These are phyloP conservation scores for Siderastrea radians DNA, from an alignment of 92 coral and sea anemone genomes.

Conservation along the genomic window DNA sequence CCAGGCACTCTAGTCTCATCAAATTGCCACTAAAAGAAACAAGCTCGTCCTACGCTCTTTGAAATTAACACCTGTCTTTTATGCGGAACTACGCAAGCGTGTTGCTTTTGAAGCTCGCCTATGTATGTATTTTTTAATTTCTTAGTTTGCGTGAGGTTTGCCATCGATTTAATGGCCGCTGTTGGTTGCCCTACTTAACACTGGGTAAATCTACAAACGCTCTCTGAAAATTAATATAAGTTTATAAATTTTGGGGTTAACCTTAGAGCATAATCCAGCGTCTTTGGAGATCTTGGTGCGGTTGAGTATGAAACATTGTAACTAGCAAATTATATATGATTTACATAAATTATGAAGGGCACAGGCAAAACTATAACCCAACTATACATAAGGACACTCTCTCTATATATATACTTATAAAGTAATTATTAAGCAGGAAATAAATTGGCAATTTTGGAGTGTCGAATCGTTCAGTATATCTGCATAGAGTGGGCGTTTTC, in stretches of 20 bases:
- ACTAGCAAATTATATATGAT: slow-evolving; percentile 6
- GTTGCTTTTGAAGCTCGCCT: no score
- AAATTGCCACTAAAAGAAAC: background rate
- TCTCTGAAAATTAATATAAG: background rate
- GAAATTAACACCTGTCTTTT: slow-evolving; percentile 21
- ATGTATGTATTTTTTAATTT: background rate
- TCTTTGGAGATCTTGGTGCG: background rate
- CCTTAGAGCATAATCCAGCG: slow-evolving; percentile 8
- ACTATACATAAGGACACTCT: background rate
- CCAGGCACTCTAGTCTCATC: slow-evolving; percentile 13
- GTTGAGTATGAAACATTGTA: background rate
- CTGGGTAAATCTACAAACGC: background rate
- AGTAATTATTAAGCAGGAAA: background rate
- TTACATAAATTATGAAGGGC: slow-evolving; percentile 39
- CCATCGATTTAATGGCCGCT: background rate
- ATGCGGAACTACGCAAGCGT: slow-evolving; percentile 1
- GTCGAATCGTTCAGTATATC: background rate
- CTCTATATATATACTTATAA: background rate
- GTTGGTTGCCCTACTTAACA: background rate
- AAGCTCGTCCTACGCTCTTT: background rate
- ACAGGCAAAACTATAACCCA: slow-evolving; percentile 25
- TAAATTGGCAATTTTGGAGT: background rate
- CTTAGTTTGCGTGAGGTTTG: slow-evolving; percentile 23
- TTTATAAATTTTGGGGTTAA: slow-evolving; percentile 12
- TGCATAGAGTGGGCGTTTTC: background rate